Percentiles rank a stretch among this genome's conserved stretches.
Conservation (phyloP, 2,113 vertebrate species). For the Struthidea cinerea region DNA sequence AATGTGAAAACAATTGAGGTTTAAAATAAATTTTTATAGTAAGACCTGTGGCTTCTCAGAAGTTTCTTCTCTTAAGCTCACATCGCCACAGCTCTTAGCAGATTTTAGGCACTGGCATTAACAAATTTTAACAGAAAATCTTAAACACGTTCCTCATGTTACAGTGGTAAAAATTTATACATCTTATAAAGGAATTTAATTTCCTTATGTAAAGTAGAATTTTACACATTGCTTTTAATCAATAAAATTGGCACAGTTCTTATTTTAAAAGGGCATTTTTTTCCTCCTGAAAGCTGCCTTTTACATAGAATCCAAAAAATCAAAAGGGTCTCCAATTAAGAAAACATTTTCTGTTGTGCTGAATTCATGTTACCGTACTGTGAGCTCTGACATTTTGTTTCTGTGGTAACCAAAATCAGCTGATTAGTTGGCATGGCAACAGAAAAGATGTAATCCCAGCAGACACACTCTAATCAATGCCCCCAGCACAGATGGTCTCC, state of each 20-base stretch:
- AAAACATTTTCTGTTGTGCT: slow-evolving; percentile 91
- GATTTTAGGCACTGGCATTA: slow-evolving; percentile 24
- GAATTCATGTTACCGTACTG: slow-evolving; percentile 89
- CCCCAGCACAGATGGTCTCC: slow-evolving; percentile 99
- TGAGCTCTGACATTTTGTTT: slow-evolving; percentile 94
- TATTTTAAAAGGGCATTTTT: slow-evolving; percentile 50
- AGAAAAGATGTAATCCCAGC: slow-evolving; percentile 99
- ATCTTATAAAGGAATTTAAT: slow-evolving; percentile 46
- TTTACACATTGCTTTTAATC: slow-evolving; percentile 56
- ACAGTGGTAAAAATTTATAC: slow-evolving; percentile 28
- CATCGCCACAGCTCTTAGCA: not conserved
- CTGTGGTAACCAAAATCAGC: slow-evolving; percentile 98
- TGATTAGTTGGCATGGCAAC: slow-evolving; percentile 99
- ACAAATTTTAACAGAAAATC: slow-evolving; percentile 27
- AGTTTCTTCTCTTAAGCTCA: not conserved
- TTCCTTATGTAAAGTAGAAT: slow-evolving; percentile 40
- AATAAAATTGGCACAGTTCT: slow-evolving; percentile 69
- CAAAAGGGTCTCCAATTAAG: slow-evolving; percentile 94
- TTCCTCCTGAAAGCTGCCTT: slow-evolving; percentile 58
- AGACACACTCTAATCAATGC: slow-evolving; percentile 99
- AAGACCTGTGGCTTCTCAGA: slow-evolving; percentile 1
- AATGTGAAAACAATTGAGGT: not conserved
- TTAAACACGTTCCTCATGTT: not conserved
- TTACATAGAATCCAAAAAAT: slow-evolving; percentile 83
- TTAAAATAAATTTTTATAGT: not conserved